Evolutionary conservation across 2,113 vertebrate species (phyloP).

Genomic region (Ctenomys sociabilis): DNA sequence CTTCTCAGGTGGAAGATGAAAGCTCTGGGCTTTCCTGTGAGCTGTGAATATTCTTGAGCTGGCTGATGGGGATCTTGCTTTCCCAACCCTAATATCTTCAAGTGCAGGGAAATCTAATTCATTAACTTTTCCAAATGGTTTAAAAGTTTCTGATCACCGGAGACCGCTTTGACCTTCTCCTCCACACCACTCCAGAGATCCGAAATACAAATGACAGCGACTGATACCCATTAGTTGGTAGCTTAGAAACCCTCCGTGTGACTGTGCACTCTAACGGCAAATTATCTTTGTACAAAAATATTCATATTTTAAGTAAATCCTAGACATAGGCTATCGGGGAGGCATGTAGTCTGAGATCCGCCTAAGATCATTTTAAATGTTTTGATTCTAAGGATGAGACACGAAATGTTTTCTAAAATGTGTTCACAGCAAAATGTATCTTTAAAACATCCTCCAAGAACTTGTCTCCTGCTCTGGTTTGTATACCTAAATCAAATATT

Average conservation of each 20-base stretch:
- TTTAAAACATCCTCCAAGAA: not conserved
- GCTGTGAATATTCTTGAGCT: conserved; percentile 70
- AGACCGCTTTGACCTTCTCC: conserved; percentile 76
- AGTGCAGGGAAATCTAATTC: conserved; percentile 73
- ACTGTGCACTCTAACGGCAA: conserved; percentile 43
- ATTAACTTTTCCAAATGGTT: conserved; percentile 76
- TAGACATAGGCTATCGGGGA: not conserved
- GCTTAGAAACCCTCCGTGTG: conserved; percentile 32
- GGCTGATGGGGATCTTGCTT: conserved; percentile 69
- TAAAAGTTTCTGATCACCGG: conserved; percentile 76
- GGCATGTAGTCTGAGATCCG: not conserved
- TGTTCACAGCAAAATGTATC: conserved; percentile 25
- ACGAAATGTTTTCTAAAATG: conserved; percentile 50
- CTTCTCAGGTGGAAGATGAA: conserved; percentile 52
- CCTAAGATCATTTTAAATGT: conserved; percentile 12
- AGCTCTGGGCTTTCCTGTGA: conserved; percentile 68
- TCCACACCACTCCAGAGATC: conserved; percentile 61
- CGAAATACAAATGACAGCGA: conserved; percentile 59
- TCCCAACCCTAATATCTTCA: conserved; percentile 77
- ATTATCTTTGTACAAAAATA: conserved; percentile 67
- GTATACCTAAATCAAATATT: conserved; percentile 35
- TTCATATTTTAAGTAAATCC: conserved; percentile 61
- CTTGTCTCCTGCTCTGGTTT: not conserved
- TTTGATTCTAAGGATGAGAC: conserved; percentile 52
- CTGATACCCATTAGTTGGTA: conserved; percentile 53